Evolutionary conservation across 2,888 invertebrate species (phyloP).

Genomic region (Aphrophora alni): DNA sequence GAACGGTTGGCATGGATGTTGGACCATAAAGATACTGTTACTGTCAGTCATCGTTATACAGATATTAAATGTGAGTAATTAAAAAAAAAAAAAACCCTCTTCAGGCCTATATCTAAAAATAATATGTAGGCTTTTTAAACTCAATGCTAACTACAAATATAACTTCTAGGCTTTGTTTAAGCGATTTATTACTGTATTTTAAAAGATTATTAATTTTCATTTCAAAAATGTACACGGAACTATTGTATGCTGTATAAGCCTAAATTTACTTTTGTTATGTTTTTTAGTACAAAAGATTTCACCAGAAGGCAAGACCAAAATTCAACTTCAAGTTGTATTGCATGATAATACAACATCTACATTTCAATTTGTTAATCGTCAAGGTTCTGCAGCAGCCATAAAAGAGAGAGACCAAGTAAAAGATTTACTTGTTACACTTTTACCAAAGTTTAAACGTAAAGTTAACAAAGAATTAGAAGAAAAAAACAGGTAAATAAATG

Average conservation of each 20-base stretch:
- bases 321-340: slow-evolving; percentile 95
- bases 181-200: no score
- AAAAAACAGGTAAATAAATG: slow-evolving; percentile 70
- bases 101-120: no score
- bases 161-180: no score
- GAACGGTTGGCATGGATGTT: slow-evolving; percentile 96
- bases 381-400: slow-evolving; percentile 81
- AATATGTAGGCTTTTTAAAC: no score
- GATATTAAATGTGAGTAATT: slow-evolving; percentile 88
- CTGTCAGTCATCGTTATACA: slow-evolving; percentile 91
- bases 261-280: no score
- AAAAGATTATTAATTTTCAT: no score
- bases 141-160: no score
- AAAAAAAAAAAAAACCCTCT: no score
- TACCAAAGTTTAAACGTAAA: slow-evolving; percentile 94
- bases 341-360: slow-evolving; percentile 94
- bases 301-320: slow-evolving; percentile 96
- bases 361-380: slow-evolving; percentile 95
- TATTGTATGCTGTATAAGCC: no score
- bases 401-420: slow-evolving; percentile 94
- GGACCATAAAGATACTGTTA: slow-evolving; percentile 89
- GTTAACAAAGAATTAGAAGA: slow-evolving; percentile 89
- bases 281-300: slow-evolving; percentile 92
- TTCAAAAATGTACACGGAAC: no score
- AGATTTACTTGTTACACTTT: slow-evolving; percentile 83